phyloP scores from a whole-genome alignment of 2,797 vertebrate genomes.

The Pseudocheirus occidentalis region DNA sequence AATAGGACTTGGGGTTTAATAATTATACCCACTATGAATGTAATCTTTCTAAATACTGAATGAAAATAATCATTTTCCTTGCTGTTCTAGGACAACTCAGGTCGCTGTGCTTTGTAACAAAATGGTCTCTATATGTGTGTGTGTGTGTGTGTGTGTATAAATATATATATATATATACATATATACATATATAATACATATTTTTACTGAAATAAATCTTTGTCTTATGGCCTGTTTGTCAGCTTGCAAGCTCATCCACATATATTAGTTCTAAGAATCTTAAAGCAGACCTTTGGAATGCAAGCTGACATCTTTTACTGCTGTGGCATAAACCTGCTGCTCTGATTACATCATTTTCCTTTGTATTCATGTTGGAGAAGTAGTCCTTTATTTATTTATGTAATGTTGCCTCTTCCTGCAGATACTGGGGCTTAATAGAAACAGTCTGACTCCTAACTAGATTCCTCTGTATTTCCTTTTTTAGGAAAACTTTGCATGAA shows the following conservation, averaged over 20 bases:
- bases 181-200: neutral
- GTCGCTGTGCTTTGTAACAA: neutral
- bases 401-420: slow-evolving; percentile 49
- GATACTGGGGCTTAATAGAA: neutral
- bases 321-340: slow-evolving; percentile 14
- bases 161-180: no score
- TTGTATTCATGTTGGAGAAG: slow-evolving; percentile 21
- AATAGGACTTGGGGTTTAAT: slow-evolving; percentile 37
- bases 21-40: slow-evolving; percentile 30
- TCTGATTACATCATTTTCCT: slow-evolving; percentile 34
- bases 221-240: slow-evolving; percentile 52
- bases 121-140: neutral
- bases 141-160: no score
- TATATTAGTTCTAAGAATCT: slow-evolving; percentile 26
- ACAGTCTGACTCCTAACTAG: slow-evolving; percentile 7
- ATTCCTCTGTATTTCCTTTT: neutral
- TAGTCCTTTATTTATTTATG: slow-evolving; percentile 19
- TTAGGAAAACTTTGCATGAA: slow-evolving; percentile 3
- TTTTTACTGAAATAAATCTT: slow-evolving; percentile 20
- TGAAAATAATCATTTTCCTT: slow-evolving; percentile 33
- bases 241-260: slow-evolving; percentile 47
- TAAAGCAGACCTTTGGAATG: slow-evolving; percentile 25
- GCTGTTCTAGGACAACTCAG: slow-evolving; percentile 38
- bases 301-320: neutral
- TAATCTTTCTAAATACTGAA: slow-evolving; percentile 30